phyloP scores from a whole-genome alignment of 92 coral and sea anemone genomes.

The Metridium senile region DNA sequence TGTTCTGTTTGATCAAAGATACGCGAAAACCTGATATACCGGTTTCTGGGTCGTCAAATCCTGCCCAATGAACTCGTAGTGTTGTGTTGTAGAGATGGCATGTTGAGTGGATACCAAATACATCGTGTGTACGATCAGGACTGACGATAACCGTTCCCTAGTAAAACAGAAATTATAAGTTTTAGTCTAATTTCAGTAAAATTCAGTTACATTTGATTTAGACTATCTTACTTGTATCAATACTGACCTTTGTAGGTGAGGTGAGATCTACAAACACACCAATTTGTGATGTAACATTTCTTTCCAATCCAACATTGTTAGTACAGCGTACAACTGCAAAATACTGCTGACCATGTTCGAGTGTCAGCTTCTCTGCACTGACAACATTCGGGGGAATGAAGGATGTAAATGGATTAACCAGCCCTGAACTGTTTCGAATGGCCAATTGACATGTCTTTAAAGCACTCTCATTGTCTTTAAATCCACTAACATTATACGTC shows the following conservation, averaged over 20 bases:
- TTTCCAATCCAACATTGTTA: slow-evolving; percentile 61
- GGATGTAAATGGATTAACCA: slow-evolving; percentile 32
- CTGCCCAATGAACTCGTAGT: slow-evolving; percentile 84
- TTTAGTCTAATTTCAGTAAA: no score
- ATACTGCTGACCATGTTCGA: slow-evolving; percentile 71
- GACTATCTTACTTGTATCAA: no score
- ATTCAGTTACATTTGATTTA: no score
- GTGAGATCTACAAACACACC: slow-evolving; percentile 81
- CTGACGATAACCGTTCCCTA: slow-evolving; percentile 91
- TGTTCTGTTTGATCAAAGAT: slow-evolving; percentile 55
- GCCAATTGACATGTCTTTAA: slow-evolving; percentile 64
- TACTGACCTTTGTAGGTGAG: slow-evolving; percentile 80
- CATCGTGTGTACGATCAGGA: slow-evolving; percentile 87
- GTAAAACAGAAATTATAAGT: background rate
- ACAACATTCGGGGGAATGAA: slow-evolving; percentile 30
- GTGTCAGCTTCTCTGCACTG: slow-evolving; percentile 47
- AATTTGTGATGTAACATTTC: slow-evolving; percentile 36
- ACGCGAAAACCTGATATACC: slow-evolving; percentile 81
- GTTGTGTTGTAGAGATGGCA: slow-evolving; percentile 85
- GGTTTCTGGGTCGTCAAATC: slow-evolving; percentile 74
- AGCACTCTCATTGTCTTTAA: slow-evolving; percentile 80
- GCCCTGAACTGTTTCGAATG: slow-evolving; percentile 42
- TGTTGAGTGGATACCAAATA: slow-evolving; percentile 71
- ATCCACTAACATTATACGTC: slow-evolving; percentile 54
- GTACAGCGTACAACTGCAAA: slow-evolving; percentile 63